A percentile compares a stretch with the other conserved stretches of the same genome.
phyloP scores from a whole-genome alignment of 2,797 vertebrate species.

The Erethizon dorsatum region DNA sequence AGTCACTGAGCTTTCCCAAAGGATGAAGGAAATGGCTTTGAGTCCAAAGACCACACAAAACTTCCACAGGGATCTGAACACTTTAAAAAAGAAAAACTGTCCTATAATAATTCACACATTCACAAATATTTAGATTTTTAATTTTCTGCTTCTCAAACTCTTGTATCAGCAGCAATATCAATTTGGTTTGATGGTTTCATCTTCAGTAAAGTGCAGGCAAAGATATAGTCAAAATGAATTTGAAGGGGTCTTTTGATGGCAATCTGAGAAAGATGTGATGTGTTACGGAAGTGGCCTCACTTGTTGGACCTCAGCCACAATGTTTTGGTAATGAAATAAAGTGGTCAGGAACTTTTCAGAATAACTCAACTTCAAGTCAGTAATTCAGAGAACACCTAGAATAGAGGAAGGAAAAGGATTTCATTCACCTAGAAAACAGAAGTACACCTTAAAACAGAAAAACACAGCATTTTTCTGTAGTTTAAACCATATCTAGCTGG shows the following conservation, averaged over 20 bases:
- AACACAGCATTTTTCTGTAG: background rate
- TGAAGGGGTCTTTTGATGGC: conserved; percentile 33
- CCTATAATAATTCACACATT: conserved; percentile 25
- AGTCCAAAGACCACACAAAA: conserved; percentile 25
- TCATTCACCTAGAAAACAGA: conserved; percentile 77
- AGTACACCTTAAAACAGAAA: conserved; percentile 54
- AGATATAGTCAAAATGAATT: conserved; percentile 66
- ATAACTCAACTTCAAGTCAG: conserved; percentile 61
- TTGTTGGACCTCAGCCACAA: background rate
- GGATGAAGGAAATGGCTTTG: background rate
- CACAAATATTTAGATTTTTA: conserved; percentile 26
- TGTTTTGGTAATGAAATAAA: conserved; percentile 15
- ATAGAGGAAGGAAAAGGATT: conserved; percentile 67
- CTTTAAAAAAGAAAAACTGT: conserved; percentile 31
- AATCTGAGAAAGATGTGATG: conserved; percentile 2
- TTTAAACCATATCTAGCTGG: background rate
- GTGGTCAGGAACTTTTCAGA: conserved; percentile 60
- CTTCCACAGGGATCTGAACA: conserved; percentile 59
- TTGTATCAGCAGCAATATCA: conserved; percentile 72
- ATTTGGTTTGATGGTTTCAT: conserved; percentile 68
- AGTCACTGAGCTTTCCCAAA: conserved; percentile 9
- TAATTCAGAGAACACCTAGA: conserved; percentile 79
- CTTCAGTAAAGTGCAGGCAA: conserved; percentile 75
- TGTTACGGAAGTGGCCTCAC: conserved; percentile 7
- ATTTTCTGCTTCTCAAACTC: conserved; percentile 60